Evolutionary conservation across 2,888 invertebrate genomes (phyloP), one percentile per base, ranked within the genome.

Genomic region (Erebia epiphron): DNA sequence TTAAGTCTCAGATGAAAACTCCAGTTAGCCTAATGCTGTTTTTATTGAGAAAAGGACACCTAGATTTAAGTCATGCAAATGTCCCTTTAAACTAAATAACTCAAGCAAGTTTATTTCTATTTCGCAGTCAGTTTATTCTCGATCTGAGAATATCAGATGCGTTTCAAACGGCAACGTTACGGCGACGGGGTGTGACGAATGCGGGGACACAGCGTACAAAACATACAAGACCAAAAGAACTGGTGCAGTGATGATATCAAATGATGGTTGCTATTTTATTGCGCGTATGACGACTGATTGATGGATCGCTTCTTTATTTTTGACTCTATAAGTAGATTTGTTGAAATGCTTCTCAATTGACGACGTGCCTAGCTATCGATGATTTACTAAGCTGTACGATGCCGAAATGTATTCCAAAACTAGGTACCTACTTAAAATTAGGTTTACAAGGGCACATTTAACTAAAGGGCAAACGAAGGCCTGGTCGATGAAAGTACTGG

Each of bases 111-210:
- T 58, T 35, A 41, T 58, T 58, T 67, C 57, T 35, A 62, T 46
- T 62, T 62, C 8, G 46, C 18, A 11, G 18, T 8, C 13, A 35
- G 52, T 64, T 57, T 67, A 67, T 67, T 65, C 58, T 67, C 46
- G 67, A 67, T 46, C 58, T 49, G 46, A 65, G 43, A 58, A 58
- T 62, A 69, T 69, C 67, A 68, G 57, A 74, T 72, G 70, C 75
- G 77, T 75, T 77, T 78, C 77, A 77, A 77, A 77, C 75, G 73
- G 64, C 72, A 69, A 64, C 58, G 75, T 75, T 73, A 74, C 68
- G 73, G 68, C 71, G 75, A 71, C 73, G 68, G 69, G 54, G 73
- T 69, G 71, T 73, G 73, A 69, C 69, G 73, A 66, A 71, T 64
- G 69, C 71, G 67, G 60, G 57, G 67, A 68, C 71, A 73, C 43